phyloP scores from a whole-genome alignment of 2,113 vertebrate genomes.

The Lophius piscatorius region DNA sequence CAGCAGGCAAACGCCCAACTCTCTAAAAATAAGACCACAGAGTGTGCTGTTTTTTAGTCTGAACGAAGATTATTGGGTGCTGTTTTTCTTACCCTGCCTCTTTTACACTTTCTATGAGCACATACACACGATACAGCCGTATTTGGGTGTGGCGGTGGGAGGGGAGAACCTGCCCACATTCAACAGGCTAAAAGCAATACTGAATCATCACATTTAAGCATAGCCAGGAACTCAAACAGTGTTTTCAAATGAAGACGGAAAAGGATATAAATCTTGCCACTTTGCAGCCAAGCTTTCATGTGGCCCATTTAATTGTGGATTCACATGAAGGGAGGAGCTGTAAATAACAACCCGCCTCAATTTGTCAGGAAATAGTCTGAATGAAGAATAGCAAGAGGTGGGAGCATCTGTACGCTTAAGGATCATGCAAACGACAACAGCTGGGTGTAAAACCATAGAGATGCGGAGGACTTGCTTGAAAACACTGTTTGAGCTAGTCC shows the following conservation, averaged over 20 bases:
- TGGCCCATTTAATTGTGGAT: slow-evolving; percentile 27
- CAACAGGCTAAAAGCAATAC: slow-evolving; percentile 55
- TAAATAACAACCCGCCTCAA: slow-evolving; percentile 38
- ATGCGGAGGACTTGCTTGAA: slow-evolving; percentile 36
- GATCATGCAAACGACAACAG: slow-evolving; percentile 12
- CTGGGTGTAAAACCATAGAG: slow-evolving; percentile 6
- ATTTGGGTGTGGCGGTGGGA: neutral
- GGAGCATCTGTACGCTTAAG: slow-evolving; percentile 13
- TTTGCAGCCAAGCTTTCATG: slow-evolving; percentile 13
- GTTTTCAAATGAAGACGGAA: slow-evolving; percentile 44
- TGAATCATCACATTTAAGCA: slow-evolving; percentile 38
- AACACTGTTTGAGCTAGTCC: slow-evolving; percentile 66
- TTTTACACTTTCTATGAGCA: slow-evolving; percentile 32
- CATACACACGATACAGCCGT: slow-evolving; percentile 33
- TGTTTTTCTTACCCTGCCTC: slow-evolving; percentile 52
- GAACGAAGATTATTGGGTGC: slow-evolving; percentile 43
- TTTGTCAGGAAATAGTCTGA: slow-evolving; percentile 24
- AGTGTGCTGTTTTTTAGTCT: neutral
- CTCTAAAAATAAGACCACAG: too few species aligned
- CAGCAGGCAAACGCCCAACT: too few species aligned
- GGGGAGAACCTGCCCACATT: slow-evolving; percentile 11
- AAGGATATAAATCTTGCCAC: too few species aligned
- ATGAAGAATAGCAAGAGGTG: slow-evolving; percentile 52
- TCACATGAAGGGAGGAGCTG: slow-evolving; percentile 27
- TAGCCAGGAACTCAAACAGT: slow-evolving; percentile 63